Base-by-base conservation (phyloP, 1,140 invertebrate genomes). In the Brachionus plicatilis region DNA sequence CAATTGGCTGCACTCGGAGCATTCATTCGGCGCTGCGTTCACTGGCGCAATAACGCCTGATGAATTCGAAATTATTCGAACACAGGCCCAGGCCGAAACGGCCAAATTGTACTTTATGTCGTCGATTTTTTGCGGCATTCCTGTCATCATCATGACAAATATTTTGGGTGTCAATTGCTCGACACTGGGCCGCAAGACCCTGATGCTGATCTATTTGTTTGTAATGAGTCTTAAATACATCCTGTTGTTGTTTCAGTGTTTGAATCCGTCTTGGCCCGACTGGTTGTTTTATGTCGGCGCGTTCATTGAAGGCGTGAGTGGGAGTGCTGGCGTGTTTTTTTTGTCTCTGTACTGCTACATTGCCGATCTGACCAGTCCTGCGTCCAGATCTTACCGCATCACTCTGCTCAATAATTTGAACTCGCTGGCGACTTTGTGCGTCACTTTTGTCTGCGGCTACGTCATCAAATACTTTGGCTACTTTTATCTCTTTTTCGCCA, bases 281-380 rank as follows among this genome's bases (percentile, higher is more conserved):
- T 82, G 79, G 79, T 47, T 82, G 20, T 82, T 82, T 27, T 82
- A 82, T 68, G 50, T 82, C n/a, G 79, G 79, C 14, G 79, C 79
- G 3, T 82, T 82, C 24, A 68, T 82, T 27, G 79, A 82, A 82
- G 79, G 79, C 1, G 24, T 82, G 33, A 82, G 79, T 47, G 79
- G 79, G 12, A 82, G 79, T 47, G 65, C 27, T 8, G 79, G 79
- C 8, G 79, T 82, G 12, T 82, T 65, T 82, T 68, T 43, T 65
- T 68, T 82, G 41, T 82, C 79, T 20, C 53, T 82, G 1, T 82
- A 65, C 24, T 82, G 79, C 24, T 82, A 82, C 24, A 82, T 82
- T 11, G 53, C 79, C 1, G 79, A 82, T 66, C 45, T 65, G n/a
- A 82, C 79, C n/a, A 65, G 79, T n/a, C 53, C 53, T 41, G 17